phyloP scores from a whole-genome alignment of 2,888 invertebrate species.

The Pimpla rufipes region DNA sequence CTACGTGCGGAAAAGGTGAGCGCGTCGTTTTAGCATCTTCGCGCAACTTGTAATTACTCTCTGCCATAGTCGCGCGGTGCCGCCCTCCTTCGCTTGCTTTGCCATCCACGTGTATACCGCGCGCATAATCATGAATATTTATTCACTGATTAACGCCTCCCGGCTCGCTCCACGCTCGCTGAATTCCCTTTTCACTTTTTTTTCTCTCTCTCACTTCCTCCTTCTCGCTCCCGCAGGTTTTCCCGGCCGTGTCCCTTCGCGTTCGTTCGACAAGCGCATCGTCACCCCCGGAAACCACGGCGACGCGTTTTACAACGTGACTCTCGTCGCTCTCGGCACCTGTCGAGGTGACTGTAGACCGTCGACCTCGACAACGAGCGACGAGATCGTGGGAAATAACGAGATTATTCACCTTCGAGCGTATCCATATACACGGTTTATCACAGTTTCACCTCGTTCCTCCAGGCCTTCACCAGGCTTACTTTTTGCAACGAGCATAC shows the following conservation, averaged over 20 bases:
- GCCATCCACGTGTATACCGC: not conserved
- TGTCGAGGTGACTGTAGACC: not conserved
- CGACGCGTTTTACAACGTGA: constrained; percentile 28
- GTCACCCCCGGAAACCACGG: constrained; percentile 35
- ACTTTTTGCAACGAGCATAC: not conserved
- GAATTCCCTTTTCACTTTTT: constrained; percentile 73
- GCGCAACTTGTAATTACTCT: constrained; percentile 73
- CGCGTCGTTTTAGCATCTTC: constrained; percentile 14
- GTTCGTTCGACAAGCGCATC: constrained; percentile 34
- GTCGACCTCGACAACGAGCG: constrained; percentile 3
- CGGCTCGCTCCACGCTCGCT: constrained; percentile 70
- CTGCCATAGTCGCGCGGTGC: constrained; percentile 26
- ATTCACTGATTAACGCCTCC: constrained; percentile 76
- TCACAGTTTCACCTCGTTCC: not conserved
- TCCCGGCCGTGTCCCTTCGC: constrained; percentile 74
- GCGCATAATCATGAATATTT: constrained; percentile 78
- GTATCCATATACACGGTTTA: not conserved
- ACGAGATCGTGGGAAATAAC: constrained; percentile 51
- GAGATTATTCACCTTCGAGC: constrained; percentile 76
- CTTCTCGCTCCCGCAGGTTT: not conserved
- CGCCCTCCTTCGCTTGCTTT: constrained; percentile 1
- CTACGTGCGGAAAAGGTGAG: not conserved
- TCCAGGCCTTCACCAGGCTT: not conserved
- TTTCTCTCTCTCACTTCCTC: constrained; percentile 57
- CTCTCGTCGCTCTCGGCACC: not conserved